Evolutionary conservation across 2,113 vertebrate species (phyloP).

Genomic region (Sebastes schlegelii): DNA sequence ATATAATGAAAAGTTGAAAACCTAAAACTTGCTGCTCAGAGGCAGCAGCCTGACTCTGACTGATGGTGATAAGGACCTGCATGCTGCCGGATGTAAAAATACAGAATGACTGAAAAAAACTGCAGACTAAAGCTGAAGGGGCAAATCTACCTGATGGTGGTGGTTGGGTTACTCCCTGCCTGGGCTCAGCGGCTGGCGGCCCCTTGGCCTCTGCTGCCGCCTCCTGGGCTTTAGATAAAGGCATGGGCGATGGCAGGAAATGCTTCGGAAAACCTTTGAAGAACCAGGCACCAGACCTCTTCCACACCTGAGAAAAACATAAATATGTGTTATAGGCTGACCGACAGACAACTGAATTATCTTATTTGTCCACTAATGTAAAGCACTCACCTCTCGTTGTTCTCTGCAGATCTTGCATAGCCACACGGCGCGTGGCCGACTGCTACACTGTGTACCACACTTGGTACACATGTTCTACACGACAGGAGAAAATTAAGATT

Average conservation of each 20-base stretch:
- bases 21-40: conserved; percentile 75
- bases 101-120: neutral
- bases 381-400: conserved; percentile 92
- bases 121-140: neutral
- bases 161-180: conserved; percentile 59
- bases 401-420: conserved; percentile 98
- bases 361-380: neutral
- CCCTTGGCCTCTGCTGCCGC: conserved; percentile 54
- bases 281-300: conserved; percentile 98
- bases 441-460: conserved; percentile 92
- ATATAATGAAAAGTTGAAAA: conserved; percentile 65
- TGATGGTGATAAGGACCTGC: neutral
- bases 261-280: conserved; percentile 98
- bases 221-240: conserved; percentile 86
- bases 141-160: conserved; percentile 60
- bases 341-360: neutral
- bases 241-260: conserved; percentile 92
- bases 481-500: conserved; percentile 28
- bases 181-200: conserved; percentile 65
- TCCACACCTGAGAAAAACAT: conserved; percentile 90
- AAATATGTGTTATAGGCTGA: neutral
- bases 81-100: neutral
- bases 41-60: conserved; percentile 55
- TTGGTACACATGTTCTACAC: conserved; percentile 95
- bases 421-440: conserved; percentile 91